phyloP scores from a whole-genome alignment of 2,797 vertebrate species.

The Prunella strophiata region DNA sequence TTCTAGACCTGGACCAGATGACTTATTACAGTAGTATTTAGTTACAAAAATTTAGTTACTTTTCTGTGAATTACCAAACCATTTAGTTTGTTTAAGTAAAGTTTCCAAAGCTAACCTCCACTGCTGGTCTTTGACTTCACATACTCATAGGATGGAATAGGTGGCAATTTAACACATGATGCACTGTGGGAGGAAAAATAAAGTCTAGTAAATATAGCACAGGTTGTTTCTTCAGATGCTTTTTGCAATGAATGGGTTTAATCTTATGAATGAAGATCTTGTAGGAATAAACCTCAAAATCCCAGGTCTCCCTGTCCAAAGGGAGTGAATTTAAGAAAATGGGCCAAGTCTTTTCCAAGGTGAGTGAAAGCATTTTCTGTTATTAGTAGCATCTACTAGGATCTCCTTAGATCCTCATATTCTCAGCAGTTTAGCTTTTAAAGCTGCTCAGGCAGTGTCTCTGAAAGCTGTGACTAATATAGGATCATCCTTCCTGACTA shows the following conservation, averaged over 20 bases:
- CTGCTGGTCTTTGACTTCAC: background rate
- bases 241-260: background rate
- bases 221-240: background rate
- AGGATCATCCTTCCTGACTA: background rate
- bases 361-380: background rate
- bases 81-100: background rate
- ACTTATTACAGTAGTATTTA: background rate
- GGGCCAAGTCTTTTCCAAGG: background rate
- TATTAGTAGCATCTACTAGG: background rate
- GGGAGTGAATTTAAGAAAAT: background rate
- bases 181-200: background rate
- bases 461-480: background rate
- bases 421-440: background rate
- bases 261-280: background rate
- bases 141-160: background rate
- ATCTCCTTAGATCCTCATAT: background rate
- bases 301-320: background rate
- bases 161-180: background rate
- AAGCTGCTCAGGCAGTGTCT: background rate
- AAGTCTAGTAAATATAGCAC: background rate
- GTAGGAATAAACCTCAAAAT: background rate
- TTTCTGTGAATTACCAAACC: background rate
- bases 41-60: background rate
- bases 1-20: slow-evolving; percentile 28
- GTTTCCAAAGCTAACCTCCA: background rate